Evolutionary conservation across 2,797 vertebrate species (phyloP).

Genomic region (Melopsittacus undulatus): DNA sequence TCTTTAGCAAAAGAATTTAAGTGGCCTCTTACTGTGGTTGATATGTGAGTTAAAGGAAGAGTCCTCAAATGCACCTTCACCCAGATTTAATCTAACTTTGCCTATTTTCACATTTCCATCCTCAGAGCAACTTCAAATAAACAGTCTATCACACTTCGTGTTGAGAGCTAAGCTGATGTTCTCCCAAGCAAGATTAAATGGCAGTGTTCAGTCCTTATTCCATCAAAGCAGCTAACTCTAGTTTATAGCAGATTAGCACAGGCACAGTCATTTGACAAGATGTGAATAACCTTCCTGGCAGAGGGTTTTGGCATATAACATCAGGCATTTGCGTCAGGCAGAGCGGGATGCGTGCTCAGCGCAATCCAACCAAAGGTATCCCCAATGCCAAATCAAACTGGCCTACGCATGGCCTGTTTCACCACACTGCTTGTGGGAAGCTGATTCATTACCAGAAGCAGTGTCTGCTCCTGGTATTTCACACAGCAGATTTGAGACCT

Average conservation of each 20-base stretch:
- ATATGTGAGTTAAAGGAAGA: background rate
- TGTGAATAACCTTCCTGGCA: background rate
- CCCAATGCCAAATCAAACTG: background rate
- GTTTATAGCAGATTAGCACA: background rate
- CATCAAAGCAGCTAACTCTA: background rate
- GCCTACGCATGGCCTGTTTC: background rate
- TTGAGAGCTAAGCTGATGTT: background rate
- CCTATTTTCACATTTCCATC: background rate
- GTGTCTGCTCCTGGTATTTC: background rate
- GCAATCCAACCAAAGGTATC: background rate
- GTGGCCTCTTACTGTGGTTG: background rate
- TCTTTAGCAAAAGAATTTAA: background rate
- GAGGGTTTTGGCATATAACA: background rate
- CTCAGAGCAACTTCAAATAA: background rate
- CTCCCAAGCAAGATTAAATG: background rate
- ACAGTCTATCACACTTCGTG: background rate
- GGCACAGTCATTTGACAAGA: background rate
- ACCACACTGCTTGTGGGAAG: background rate
- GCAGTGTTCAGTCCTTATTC: background rate
- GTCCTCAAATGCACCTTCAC: conserved; percentile 38
- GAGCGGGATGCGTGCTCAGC: background rate
- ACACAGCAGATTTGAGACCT: background rate
- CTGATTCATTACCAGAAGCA: background rate
- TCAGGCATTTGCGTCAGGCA: background rate
- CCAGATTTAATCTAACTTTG: background rate